Conservation (phyloP, 2,113 vertebrate species). For the Apus apus region DNA sequence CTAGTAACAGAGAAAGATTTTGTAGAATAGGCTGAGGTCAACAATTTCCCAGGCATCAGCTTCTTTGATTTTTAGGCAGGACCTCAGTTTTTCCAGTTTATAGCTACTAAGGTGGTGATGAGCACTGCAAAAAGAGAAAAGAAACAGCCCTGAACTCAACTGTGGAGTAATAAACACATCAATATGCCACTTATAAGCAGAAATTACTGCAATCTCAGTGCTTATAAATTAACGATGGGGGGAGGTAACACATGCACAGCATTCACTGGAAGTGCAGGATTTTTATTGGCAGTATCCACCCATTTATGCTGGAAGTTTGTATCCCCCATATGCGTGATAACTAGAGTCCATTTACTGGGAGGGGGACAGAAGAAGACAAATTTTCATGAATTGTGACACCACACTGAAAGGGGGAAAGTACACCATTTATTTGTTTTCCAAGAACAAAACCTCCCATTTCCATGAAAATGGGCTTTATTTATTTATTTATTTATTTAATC, state of each 20-base stretch:
- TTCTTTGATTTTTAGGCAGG: neutral
- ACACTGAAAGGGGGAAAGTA: neutral
- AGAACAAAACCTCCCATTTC: neutral
- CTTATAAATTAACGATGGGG: constrained; percentile 3
- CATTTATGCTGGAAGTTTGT: neutral
- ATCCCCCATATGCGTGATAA: constrained; percentile 23
- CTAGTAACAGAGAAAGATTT: neutral
- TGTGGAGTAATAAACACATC: neutral
- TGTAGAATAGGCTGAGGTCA: neutral
- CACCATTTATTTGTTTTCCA: neutral
- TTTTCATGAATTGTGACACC: neutral
- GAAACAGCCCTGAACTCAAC: neutral
- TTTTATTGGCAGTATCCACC: constrained; percentile 16
- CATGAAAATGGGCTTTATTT: constrained; percentile 4
- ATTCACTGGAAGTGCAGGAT: neutral
- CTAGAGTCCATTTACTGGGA: constrained; percentile 28
- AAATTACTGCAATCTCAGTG: constrained; percentile 3
- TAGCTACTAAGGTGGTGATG: neutral
- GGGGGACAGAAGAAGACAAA: neutral
- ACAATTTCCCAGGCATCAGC: neutral
- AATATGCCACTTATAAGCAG: neutral
- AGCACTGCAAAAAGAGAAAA: neutral
- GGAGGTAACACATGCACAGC: neutral
- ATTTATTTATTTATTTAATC: neutral
- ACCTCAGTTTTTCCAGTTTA: neutral